A percentile compares a stretch with the other conserved stretches of the same genome.
phyloP scores from a whole-genome alignment of 2,113 vertebrate species.

The Bucco capensis region DNA sequence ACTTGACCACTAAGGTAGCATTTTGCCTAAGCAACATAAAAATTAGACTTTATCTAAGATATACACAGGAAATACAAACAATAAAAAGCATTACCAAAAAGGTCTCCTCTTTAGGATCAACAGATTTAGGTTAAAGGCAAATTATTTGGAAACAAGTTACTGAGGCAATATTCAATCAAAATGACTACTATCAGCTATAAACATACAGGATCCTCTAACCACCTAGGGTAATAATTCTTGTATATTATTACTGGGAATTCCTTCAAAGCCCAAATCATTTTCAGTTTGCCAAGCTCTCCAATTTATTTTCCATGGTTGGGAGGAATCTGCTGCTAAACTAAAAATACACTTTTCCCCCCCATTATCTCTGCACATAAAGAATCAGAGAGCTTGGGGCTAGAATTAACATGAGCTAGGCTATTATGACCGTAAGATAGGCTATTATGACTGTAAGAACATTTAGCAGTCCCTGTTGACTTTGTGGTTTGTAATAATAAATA shows the following conservation, averaged over 20 bases:
- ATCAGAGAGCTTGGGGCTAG: conserved; percentile 87
- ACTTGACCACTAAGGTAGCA: background rate
- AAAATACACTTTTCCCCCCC: conserved; percentile 74
- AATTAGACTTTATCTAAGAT: background rate
- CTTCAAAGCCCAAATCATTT: conserved; percentile 71
- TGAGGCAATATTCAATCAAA: conserved; percentile 75
- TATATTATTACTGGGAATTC: conserved; percentile 80
- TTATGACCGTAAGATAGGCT: conserved; percentile 86
- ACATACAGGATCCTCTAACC: conserved; percentile 66
- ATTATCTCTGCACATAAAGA: conserved; percentile 79
- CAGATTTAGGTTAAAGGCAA: conserved; percentile 34
- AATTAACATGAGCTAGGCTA: conserved; percentile 91
- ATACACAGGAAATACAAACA: background rate
- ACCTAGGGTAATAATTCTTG: conserved; percentile 78
- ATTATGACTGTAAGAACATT: conserved; percentile 88
- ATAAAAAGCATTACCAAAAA: conserved; percentile 19
- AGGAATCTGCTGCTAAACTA: conserved; percentile 66
- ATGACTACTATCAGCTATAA: conserved; percentile 71
- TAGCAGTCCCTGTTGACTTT: conserved; percentile 88
- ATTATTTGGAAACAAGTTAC: conserved; percentile 70
- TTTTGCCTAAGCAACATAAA: background rate
- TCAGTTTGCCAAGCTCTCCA: conserved; percentile 70
- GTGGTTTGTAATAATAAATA: conserved; percentile 85
- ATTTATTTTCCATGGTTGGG: conserved; percentile 76
- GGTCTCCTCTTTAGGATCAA: conserved; percentile 11